Conservation (phyloP, 2,113 vertebrate species). For the Petromus typicus region DNA sequence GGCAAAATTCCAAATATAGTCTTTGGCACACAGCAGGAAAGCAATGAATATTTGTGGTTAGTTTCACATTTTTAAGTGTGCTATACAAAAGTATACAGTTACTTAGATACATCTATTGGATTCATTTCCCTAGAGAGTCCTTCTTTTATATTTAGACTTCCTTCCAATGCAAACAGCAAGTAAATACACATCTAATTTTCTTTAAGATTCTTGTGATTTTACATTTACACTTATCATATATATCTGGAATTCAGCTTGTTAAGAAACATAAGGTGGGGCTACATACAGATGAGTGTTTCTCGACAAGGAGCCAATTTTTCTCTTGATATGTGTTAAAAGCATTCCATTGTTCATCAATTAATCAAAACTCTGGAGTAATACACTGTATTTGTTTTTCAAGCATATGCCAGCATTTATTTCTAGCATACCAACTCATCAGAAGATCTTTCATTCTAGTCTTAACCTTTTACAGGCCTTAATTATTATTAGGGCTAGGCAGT, state of each 20-base stretch:
- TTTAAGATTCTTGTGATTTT: conserved; percentile 38
- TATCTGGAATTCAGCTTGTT: conserved; percentile 36
- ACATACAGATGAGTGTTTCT: not conserved
- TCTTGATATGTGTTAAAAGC: not conserved
- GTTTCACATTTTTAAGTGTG: conserved; percentile 36
- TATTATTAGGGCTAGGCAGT: not conserved
- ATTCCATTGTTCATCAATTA: not conserved
- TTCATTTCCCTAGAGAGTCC: not conserved
- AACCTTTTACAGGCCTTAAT: not conserved
- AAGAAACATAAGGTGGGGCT: not conserved
- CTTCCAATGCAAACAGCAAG: not conserved
- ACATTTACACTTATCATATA: conserved; percentile 1
- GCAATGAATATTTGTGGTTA: conserved; percentile 1
- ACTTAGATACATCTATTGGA: not conserved
- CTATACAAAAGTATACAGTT: conserved; percentile 45
- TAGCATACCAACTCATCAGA: not conserved
- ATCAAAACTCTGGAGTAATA: not conserved
- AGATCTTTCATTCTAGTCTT: not conserved
- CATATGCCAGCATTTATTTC: not conserved
- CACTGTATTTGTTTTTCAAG: not conserved
- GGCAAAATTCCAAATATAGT: not conserved
- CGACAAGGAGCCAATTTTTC: not conserved
- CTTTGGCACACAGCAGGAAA: not conserved
- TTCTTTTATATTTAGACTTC: conserved; percentile 44
- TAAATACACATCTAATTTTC: conserved; percentile 57